A percentile compares a stretch with the other conserved stretches of the same genome.
Conservation (phyloP, 2,113 vertebrate genomes). For the Agelaius tricolor region DNA sequence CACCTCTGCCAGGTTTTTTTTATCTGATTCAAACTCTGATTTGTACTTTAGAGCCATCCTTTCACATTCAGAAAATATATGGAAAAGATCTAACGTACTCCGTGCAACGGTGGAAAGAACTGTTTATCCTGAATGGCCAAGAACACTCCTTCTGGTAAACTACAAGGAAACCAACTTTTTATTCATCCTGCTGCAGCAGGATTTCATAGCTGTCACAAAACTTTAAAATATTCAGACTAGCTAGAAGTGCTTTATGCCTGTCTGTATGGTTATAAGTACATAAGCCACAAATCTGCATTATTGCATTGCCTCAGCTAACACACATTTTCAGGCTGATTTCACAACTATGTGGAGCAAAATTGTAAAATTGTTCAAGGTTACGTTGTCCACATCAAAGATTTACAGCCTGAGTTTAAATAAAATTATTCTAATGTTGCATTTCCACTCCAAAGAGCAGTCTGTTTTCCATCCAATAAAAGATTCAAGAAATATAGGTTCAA, state of each 20-base stretch:
- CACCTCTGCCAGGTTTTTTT: conserved; percentile 14
- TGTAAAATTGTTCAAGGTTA: conserved; percentile 38
- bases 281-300: conserved; percentile 53
- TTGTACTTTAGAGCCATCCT: conserved; percentile 1
- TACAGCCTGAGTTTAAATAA: conserved; percentile 32
- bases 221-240: conserved; percentile 32
- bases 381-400: conserved; percentile 44
- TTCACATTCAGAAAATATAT: not conserved
- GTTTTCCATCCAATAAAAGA: conserved; percentile 28
- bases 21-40: conserved; percentile 41
- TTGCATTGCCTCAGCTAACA: conserved; percentile 21
- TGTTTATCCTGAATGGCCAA: not conserved
- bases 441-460: conserved; percentile 39
- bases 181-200: conserved; percentile 16
- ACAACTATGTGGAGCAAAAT: conserved; percentile 2
- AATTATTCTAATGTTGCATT: conserved; percentile 39
- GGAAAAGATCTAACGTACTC: not conserved
- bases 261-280: not conserved
- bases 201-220: conserved; percentile 63
- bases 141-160: not conserved
- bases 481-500: not conserved
- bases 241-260: conserved; percentile 11
- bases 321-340: conserved; percentile 52
- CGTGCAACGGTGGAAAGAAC: not conserved
- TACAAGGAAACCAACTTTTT: conserved; percentile 44